These are phyloP conservation scores for Sinotaia quadrata DNA, from an alignment of 2,888 invertebrate species.

Conservation along the genomic window DNA sequence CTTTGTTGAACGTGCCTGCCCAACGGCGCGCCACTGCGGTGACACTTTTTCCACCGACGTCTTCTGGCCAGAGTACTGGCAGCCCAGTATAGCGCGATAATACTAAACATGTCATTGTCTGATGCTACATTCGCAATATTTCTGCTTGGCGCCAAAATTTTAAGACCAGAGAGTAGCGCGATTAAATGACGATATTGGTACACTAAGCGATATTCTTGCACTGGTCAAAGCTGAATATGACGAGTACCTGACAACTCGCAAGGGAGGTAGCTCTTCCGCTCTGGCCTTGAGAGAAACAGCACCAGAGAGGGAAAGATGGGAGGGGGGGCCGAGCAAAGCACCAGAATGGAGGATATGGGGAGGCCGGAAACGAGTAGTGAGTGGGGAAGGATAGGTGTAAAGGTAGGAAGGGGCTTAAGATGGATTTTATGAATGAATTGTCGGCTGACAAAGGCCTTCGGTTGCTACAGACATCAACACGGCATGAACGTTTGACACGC, in stretches of 20 bases:
- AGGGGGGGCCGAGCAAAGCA: not conserved
- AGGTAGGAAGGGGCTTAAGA: not conserved
- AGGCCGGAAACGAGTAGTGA: not conserved
- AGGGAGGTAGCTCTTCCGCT: slow-evolving; percentile 9
- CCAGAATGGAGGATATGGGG: slow-evolving; percentile 1
- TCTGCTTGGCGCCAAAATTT: not conserved
- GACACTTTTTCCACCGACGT: slow-evolving; percentile 9
- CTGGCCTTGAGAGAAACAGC: slow-evolving; percentile 18
- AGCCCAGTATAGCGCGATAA: not conserved
- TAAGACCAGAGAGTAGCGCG: not conserved
- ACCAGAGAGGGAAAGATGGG: not conserved
- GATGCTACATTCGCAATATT: no score
- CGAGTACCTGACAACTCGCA: slow-evolving; percentile 4
- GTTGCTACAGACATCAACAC: no score
- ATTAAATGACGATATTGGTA: not conserved
- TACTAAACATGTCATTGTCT: no score
- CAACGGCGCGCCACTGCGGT: slow-evolving; percentile 11
- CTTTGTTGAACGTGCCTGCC: slow-evolving; percentile 24
- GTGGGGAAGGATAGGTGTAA: not conserved
- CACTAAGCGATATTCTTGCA: not conserved
- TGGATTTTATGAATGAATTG: not conserved
- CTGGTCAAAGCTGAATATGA: not conserved
- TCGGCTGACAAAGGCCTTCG: not conserved
- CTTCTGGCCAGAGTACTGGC: no score
- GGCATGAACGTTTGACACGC: no score